Evolutionary conservation across 2,888 invertebrate genomes (phyloP), one percentile per base, ranked within the genome.

Genomic region (Drosophila mettleri): DNA sequence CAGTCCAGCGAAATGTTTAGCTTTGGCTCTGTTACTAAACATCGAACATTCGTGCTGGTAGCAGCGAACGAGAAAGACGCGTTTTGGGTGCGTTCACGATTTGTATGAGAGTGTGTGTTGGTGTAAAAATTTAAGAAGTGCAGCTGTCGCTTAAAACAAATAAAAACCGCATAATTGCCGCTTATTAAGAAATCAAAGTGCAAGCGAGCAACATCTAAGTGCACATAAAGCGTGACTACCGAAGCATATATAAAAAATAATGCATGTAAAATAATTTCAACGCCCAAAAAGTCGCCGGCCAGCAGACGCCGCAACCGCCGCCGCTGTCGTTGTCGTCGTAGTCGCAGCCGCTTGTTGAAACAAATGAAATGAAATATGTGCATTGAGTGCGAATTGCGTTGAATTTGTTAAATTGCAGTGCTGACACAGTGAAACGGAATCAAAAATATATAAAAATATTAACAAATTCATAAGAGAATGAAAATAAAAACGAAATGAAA

Each of bases 211-310:
- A 52, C 53, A 55, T 33, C 41, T n/a, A 51, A 63, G 62, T 72
- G 60, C 41, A 59, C 38, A 18, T 29, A 33, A 38, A 41, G 31
- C 45, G 43, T 33, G 16, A 20, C 55, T 57, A 59, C 53, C 46
- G 27, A 18, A 55, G 14, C 39, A 27, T 52, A 63, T 49, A 51
- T 49, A 52, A 64, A 55, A 60, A 57, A 61, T 34, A 71, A 53
- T 61, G 62, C 76, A 78, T 65, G 70, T 72, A 66, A 72, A 79
- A 79, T 58, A 68, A 70, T 70, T 79, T 74, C 45, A 61, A 83
- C 88, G 83, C 83, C 84, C 89, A 80, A 86, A 86, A 84, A 83
- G 81, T 78, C 87, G 85, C 85, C 85, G 85, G 81, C 74, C 74
- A 70, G 67, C 62, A 77, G 71, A 49, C 78, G 61, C 60, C 41